These are phyloP conservation scores for Mycalesis mineus DNA, from an alignment of 2,888 invertebrate species.

Conservation along the genomic window DNA sequence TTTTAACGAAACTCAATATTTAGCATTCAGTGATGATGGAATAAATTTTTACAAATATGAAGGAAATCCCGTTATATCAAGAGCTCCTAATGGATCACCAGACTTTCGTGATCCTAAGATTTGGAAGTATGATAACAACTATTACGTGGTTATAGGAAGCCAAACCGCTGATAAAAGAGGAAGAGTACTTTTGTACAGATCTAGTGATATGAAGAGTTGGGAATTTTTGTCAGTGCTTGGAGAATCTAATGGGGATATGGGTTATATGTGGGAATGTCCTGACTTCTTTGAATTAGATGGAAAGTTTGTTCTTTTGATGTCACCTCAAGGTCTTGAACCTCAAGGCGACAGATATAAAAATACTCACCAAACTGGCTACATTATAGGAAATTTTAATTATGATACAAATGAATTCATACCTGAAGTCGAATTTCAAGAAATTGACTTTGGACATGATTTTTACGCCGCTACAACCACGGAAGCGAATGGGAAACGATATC, in stretches of 20 bases:
- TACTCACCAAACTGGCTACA: constrained; percentile 59
- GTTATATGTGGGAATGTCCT: constrained; percentile 77
- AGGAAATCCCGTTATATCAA: constrained; percentile 60
- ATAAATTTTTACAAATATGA: constrained; percentile 59
- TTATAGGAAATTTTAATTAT: constrained; percentile 65
- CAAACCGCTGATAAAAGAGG: constrained; percentile 55
- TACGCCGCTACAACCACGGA: constrained; percentile 67
- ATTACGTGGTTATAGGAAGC: constrained; percentile 66
- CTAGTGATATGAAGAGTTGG: constrained; percentile 58
- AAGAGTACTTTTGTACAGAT: constrained; percentile 61
- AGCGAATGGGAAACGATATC: constrained; percentile 52
- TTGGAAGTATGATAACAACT: constrained; percentile 60
- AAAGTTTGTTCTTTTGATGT: constrained; percentile 62
- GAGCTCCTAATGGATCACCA: constrained; percentile 53
- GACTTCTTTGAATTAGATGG: constrained; percentile 70
- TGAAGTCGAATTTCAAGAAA: constrained; percentile 58
- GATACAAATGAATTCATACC: constrained; percentile 58
- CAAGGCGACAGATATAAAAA: constrained; percentile 67
- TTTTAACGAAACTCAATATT: constrained; percentile 58
- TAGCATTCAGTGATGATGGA: constrained; percentile 63
- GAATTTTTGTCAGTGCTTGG: constrained; percentile 56
- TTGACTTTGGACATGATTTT: constrained; percentile 70
- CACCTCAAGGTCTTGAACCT: constrained; percentile 62
- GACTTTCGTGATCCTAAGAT: constrained; percentile 75
- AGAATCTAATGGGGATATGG: constrained; percentile 56